A percentile compares a stretch with the other conserved stretches of the same genome.
These are phyloP conservation scores for Macrochelys suwanniensis DNA, from an alignment of 2,797 vertebrate species.

Conservation along the genomic window DNA sequence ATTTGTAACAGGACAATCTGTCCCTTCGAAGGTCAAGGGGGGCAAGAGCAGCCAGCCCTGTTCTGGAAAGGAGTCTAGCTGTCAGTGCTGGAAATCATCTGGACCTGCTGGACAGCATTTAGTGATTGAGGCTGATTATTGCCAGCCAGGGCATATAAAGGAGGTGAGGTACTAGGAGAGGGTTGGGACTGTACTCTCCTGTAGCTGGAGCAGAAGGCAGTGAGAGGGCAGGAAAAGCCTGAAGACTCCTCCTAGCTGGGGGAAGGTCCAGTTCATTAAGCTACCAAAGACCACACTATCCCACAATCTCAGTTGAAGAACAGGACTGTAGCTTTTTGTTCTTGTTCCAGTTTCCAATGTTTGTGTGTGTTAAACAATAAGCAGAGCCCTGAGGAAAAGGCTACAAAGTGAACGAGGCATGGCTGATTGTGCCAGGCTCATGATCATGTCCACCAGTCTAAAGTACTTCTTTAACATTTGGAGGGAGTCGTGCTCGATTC, in stretches of 20 bases:
- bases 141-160: not conserved
- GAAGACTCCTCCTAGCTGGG: not conserved
- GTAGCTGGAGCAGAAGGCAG: not conserved
- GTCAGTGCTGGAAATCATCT: not conserved
- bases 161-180: not conserved
- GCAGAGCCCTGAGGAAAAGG: not conserved
- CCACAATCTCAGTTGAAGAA: not conserved
- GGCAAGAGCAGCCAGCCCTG: not conserved
- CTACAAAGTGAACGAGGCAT: not conserved
- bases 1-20: not conserved
- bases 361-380: not conserved
- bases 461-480: not conserved
- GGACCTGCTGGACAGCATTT: not conserved
- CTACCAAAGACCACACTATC: not conserved
- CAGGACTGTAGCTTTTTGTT: not conserved
- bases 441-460: not conserved
- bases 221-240: not conserved
- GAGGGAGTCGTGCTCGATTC: not conserved
- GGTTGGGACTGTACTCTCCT: not conserved
- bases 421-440: not conserved
- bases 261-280: not conserved
- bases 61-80: not conserved
- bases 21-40: not conserved
- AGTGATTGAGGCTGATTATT: not conserved
- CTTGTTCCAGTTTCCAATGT: not conserved